A percentile compares a stretch with the other conserved stretches of the same genome.
These are phyloP conservation scores for Synanthedon formicaeformis DNA, from an alignment of 2,888 invertebrate genomes.

Conservation along the genomic window DNA sequence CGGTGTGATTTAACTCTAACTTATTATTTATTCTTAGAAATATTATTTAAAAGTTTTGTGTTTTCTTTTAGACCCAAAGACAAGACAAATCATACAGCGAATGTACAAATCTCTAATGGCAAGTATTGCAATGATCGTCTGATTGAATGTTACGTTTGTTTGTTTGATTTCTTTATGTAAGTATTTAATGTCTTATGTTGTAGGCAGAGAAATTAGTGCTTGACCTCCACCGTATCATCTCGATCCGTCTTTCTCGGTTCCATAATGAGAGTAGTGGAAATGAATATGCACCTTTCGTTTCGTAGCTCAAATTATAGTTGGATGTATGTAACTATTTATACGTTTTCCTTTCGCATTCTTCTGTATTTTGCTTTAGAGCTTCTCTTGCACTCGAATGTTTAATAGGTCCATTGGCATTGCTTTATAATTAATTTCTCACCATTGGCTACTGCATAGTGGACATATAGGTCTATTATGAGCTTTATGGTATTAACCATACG, in stretches of 20 bases:
- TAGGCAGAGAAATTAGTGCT: conserved; percentile 83
- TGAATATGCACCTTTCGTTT: conserved; percentile 51
- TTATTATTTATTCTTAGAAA: background rate
- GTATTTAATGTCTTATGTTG: conserved; percentile 56
- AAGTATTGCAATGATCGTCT: conserved; percentile 52
- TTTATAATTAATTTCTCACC: too few species aligned
- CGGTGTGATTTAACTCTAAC: too few species aligned
- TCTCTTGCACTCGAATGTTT: background rate
- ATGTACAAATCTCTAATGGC: conserved; percentile 99
- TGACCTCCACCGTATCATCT: conserved; percentile 84
- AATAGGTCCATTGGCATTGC: too few species aligned
- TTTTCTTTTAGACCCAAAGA: conserved; percentile 91
- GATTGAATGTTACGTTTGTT: conserved; percentile 10
- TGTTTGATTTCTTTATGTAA: conserved; percentile 18
- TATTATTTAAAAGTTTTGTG: too few species aligned
- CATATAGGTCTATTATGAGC: too few species aligned
- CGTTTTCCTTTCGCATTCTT: conserved; percentile 30
- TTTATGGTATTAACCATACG: too few species aligned
- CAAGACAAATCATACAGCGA: conserved; percentile 94
- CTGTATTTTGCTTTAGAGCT: conserved; percentile 9
- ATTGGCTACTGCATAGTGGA: too few species aligned
- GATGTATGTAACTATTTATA: conserved; percentile 53
- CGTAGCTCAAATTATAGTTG: conserved; percentile 29
- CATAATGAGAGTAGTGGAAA: conserved; percentile 49
- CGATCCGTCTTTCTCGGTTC: conserved; percentile 74